Percentiles rank a stretch among this genome's conserved stretches.
phyloP scores from a whole-genome alignment of 2,113 vertebrate genomes.

The Leucopternis melanops region DNA sequence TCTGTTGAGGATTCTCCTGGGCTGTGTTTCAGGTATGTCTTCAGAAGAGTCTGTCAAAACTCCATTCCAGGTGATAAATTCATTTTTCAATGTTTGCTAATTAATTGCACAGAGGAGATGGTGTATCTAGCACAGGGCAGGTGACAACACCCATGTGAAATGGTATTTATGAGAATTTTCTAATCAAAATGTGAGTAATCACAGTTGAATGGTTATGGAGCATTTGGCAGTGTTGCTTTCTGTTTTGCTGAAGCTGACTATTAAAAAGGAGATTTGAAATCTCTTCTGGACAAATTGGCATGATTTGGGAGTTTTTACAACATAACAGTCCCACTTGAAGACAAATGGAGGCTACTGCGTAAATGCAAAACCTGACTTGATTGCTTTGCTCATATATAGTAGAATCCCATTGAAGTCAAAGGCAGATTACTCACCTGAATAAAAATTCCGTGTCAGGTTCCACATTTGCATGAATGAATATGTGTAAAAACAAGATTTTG shows the following conservation, averaged over 20 bases:
- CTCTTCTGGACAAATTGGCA: neutral
- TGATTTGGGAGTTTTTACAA: neutral
- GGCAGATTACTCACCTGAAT: conserved; percentile 1
- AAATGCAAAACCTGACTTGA: neutral
- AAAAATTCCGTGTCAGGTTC: conserved; percentile 1
- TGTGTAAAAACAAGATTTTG: neutral
- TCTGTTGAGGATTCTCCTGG: neutral
- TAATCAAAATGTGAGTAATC: neutral
- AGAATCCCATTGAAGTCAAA: neutral
- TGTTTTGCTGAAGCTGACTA: neutral
- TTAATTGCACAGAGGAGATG: neutral
- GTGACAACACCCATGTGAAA: neutral
- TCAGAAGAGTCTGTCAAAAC: neutral
- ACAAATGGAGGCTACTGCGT: neutral
- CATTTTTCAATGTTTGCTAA: neutral
- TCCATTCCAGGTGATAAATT: neutral
- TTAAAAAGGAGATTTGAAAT: neutral
- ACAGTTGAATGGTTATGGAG: neutral
- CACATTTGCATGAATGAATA: conserved; percentile 8
- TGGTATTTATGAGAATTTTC: neutral
- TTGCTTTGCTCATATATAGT: neutral
- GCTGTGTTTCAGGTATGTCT: neutral
- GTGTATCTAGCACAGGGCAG: neutral
- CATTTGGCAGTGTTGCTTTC: neutral
- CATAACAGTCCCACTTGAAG: neutral